Conservation (phyloP, 2,797 vertebrate genomes). For the Tangara arthus region DNA sequence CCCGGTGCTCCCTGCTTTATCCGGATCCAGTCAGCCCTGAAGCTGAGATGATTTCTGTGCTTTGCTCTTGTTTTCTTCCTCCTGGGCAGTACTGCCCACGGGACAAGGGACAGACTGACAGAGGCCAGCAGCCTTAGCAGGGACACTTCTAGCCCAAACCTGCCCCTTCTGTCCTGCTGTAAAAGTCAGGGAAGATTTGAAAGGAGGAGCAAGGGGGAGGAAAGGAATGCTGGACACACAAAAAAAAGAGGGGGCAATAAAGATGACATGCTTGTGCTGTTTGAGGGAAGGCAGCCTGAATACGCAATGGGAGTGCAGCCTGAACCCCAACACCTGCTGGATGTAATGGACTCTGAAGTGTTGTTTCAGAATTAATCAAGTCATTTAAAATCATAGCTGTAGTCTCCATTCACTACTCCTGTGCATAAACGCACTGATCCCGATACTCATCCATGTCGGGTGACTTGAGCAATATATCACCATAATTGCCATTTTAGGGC, state of each 20-base stretch:
- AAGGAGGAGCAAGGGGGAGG: neutral
- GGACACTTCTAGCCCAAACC: neutral
- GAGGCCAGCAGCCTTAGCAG: neutral
- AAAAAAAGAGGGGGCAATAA: conserved; percentile 6
- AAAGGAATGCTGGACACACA: neutral
- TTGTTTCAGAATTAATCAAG: conserved; percentile 84
- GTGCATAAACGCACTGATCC: conserved; percentile 87
- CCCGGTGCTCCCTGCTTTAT: neutral
- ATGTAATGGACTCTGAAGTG: conserved; percentile 81
- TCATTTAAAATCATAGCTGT: conserved; percentile 83
- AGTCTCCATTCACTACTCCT: conserved; percentile 78
- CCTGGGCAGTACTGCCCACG: neutral
- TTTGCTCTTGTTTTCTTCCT: neutral
- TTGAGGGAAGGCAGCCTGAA: conserved; percentile 51
- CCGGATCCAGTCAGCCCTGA: neutral
- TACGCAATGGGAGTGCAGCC: conserved; percentile 37
- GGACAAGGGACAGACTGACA: neutral
- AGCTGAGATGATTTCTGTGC: neutral
- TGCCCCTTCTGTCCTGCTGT: neutral
- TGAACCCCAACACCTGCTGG: conserved; percentile 79
- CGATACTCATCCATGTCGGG: conserved; percentile 83
- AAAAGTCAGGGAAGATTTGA: neutral
- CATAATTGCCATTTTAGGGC: conserved; percentile 92
- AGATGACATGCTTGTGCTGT: conserved; percentile 22
- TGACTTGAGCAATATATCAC: conserved; percentile 91